Evolutionary conservation across 1,140 invertebrate species (phyloP), one percentile per base, ranked within the genome.

Genomic region (Anagrus nilaparvatae): DNA sequence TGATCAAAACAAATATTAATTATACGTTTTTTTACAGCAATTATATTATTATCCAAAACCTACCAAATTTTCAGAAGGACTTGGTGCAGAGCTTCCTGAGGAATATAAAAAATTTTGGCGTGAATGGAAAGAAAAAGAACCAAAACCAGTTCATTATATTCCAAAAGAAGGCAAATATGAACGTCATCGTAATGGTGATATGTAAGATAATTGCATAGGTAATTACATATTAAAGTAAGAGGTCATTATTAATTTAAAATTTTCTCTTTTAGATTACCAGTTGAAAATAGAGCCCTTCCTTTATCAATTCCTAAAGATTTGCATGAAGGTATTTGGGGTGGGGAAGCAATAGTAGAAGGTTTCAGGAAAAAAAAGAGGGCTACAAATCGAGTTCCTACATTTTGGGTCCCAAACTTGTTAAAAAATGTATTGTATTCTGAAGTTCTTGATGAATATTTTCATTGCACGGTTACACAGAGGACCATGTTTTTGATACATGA

Each of bases 281-380:
- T 90, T 18, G 79, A 90, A 61, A 86, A 91, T 71, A 51, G 79
- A 41, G 78, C 83, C n/a, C 67, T 97, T 16, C 82, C 81, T 3
- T 51, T 94, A 1, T 72, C 75, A 41, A 83, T 79, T 59, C 86
- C 91, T 3, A 70, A 76, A 38, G 87, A 97, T 70, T 65, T 80
- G 40, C 66, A 97, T 60, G 37, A 82, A 35, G 92, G 93, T 17
- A 72, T 99, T 37, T 98, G 92, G 93, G 95, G 92, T 48, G 95
- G 95, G 6, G 95, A 98, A 72, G 88, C 79, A n/a, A 73, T 98
- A 2, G 69, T 99, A 18, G 81, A 89, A 72, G 94, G 94, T 24
- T 94, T 87, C 55, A 70, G 77, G 52, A 87, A 84, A 59, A 78
- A 76, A 39, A 52, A 73, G 30, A 66, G 55, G n/a, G 64, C 58